Evolutionary conservation across 2,113 vertebrate species (phyloP), one percentile per base, ranked within the genome.

Genomic region (Ptilorrhoa leucosticta): DNA sequence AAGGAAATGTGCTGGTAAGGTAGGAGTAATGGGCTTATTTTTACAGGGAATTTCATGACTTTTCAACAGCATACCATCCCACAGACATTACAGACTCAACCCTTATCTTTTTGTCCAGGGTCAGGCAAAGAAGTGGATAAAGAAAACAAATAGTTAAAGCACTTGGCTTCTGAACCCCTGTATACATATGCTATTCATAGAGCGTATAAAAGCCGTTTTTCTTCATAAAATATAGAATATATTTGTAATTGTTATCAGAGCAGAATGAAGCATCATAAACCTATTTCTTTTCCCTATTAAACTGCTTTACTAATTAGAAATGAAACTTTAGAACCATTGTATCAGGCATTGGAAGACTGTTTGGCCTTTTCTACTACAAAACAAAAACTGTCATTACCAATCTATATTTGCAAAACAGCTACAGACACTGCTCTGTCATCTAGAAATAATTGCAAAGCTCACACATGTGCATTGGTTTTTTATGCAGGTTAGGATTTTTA

Each of bases 401-500:
- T 7, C 6, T 60, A 0, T 23, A 30, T 50, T 83, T 77, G 48
- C 31, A 27, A 51, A 89, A 42, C 27, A 86, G 7, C 20, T 63
- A 18, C 35, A 73, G 50, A 40, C 13, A 56, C 18, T 44, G 8
- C 15, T 10, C 12, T 56, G 0, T 63, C 16, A 37, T 22, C 23
- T 80, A 65, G 26, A 83, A 64, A 72, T 33, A 9, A n/a, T 48
- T 53, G 37, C 21, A 72, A 87, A 64, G 2, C 13, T 72, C 24
- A 45, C 6, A 39, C 0, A 21, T 42, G 18, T 31, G 13, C 15
- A 9, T 11, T 4, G 24, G 0, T 12, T 10, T 72, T 57, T 37
- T 33, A 31, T 45, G 6, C 6, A 24, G 23, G 10, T 20, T 13
- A 40, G 10, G 16, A 58, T 61, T 28, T 35, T 66, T n/a, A 27